Evolutionary conservation across 2,888 invertebrate species (phyloP), one percentile per base, ranked within the genome.

Genomic region (Atherix ibis): DNA sequence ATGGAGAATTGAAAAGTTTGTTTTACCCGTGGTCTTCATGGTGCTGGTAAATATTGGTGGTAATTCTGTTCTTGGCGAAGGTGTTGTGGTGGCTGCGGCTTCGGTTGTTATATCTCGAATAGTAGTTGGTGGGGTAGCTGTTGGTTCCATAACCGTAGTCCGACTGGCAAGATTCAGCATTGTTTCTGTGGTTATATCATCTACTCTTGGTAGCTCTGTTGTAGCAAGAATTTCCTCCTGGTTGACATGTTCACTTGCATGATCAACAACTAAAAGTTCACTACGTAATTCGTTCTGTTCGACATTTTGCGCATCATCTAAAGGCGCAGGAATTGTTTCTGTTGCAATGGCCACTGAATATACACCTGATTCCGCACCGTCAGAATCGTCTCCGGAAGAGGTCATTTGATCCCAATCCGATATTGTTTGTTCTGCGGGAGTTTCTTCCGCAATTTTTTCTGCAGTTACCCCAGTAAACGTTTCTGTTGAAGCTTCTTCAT

Each of bases 81-180:
- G n/a, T n/a, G n/a, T n/a, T n/a, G n/a, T n/a, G n/a, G n/a, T n/a
- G n/a, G n/a, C n/a, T n/a, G n/a, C n/a, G n/a, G n/a, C n/a, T n/a
- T n/a, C n/a, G n/a, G n/a, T n/a, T n/a, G n/a, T n/a, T n/a, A n/a
- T n/a, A n/a, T n/a, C n/a, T n/a, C n/a, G n/a, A n/a, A n/a, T n/a
- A n/a, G n/a, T n/a, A 10, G 48, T 41, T 31, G 55, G 37, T 37
- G 61, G 48, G n/a, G n/a, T n/a, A 41, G 59, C 55, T 5, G 57
- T 50, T 3, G 66, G 64, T 47, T 66, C 66, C 63, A 66, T 65
- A 1, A 62, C 46, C 1, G 67, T 66, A 1, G 59, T 61, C 31
- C 65, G 55, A 36, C 51, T 59, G 5, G 58, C 58, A 40, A 60
- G 40, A n/a, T 52, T 52, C 28, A 56, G 37, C 56, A 59, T 54